phyloP scores from a whole-genome alignment of 2,113 vertebrate species.

The Varanus salvator region DNA sequence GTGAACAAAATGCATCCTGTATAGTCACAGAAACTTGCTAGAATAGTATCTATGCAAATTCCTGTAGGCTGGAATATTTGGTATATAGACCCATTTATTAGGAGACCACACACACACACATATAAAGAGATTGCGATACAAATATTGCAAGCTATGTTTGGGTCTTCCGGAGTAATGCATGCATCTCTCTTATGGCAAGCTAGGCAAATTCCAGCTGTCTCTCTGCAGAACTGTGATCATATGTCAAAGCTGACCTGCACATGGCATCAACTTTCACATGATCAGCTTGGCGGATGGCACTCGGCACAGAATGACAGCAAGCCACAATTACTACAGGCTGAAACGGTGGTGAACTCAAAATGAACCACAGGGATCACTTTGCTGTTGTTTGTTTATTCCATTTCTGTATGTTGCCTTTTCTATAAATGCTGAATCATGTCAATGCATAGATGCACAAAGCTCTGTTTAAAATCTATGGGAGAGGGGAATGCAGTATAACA shows the following conservation, averaged over 20 bases:
- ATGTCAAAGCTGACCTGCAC: background rate
- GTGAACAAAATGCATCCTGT: slow-evolving; percentile 69
- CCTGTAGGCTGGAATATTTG: slow-evolving; percentile 41
- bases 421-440: background rate
- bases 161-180: background rate
- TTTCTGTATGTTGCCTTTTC: background rate
- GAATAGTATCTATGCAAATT: slow-evolving; percentile 59
- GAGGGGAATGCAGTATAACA: background rate
- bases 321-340: background rate
- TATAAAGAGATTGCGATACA: too few species aligned
- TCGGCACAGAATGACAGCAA: background rate
- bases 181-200: background rate
- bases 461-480: background rate
- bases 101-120: slow-evolving; percentile 34
- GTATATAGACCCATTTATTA: background rate
- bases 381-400: too few species aligned
- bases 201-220: background rate
- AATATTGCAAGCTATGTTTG: background rate
- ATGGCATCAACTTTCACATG: background rate
- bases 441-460: background rate
- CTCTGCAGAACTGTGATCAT: background rate
- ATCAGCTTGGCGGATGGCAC: background rate
- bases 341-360: background rate
- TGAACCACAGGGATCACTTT: background rate
- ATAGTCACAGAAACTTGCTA: slow-evolving; percentile 43